Base-by-base conservation (phyloP, 2,113 vertebrate species). In the Athene noctua region DNA sequence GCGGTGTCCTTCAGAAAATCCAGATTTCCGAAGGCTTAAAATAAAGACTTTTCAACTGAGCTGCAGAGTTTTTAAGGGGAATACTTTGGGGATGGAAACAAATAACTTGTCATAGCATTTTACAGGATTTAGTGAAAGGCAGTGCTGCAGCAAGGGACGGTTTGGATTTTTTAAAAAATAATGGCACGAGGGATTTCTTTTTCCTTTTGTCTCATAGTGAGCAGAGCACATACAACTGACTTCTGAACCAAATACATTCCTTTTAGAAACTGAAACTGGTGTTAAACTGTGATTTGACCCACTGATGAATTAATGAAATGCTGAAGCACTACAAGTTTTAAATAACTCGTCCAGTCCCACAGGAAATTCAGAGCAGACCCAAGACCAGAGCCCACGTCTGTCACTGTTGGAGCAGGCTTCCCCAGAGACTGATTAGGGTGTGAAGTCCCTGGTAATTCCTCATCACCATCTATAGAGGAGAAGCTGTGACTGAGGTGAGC, bases 1-100 rank as follows among this genome's bases (percentile, higher is more conserved):
- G n/a, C 17, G 0, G 32, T 44, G 91, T 89, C 95, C 88, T 93
- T 94, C 73, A 71, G 65, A 94, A 96, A 75, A 88, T 55, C 34
- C 52, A 44, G n/a, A 38, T 80, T 94, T 86, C 63, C 5, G 2
- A 84, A 59, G 68, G 36, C 75, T 74, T 63, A 55, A 81, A 95
- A 96, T 63, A 78, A 93, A 78, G 83, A 78, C 65, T 71, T 93
- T 84, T 75, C 57, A 74, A 55, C 47, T 25, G 38, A 84, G 57
- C 59, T 81, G 83, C 80, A 13, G 71, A 44, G 68, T 61, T 94
- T 95, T 78, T 72, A 67, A 86, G 40, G 72, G 40, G 52, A 88
- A 74, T 88, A 91, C 75, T 88, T 90, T 94, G 80, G 88, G 80
- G 88, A 92, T 86, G 58, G 80, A 91, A 95, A 65, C 63, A 92